phyloP scores from a whole-genome alignment of 2,888 invertebrate species.

The Aphrophora alni region DNA sequence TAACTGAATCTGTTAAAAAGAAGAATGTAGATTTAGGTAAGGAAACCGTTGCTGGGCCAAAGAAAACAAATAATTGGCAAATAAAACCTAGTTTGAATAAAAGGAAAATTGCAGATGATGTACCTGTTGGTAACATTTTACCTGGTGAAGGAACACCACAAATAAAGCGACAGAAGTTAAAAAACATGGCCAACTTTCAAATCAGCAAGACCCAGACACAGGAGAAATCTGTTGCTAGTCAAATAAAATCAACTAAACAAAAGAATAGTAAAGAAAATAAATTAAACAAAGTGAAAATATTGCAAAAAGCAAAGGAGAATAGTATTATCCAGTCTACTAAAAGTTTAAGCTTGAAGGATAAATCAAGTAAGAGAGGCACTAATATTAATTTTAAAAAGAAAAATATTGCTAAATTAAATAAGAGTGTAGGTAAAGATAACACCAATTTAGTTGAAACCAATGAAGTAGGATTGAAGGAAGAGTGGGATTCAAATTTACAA shows the following conservation, averaged over 20 bases:
- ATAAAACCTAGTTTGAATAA: not conserved
- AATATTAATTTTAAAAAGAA: too few relatives aligned
- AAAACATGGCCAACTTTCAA: not conserved
- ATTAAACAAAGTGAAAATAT: not conserved
- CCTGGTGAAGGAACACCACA: not conserved
- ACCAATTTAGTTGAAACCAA: not conserved
- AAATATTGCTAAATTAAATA: too few relatives aligned
- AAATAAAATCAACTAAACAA: not conserved
- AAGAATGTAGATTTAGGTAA: not conserved
- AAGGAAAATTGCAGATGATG: not conserved
- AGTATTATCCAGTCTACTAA: not conserved
- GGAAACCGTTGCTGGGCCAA: not conserved
- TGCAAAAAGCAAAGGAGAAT: not conserved
- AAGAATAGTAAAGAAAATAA: not conserved
- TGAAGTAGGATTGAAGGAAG: constrained; percentile 30
- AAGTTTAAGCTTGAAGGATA: too few relatives aligned
- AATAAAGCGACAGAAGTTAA: not conserved
- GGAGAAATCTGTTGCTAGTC: not conserved
- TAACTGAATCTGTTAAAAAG: not conserved
- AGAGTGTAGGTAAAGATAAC: too few relatives aligned
- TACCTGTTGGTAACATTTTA: too few relatives aligned
- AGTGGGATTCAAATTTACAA: constrained; percentile 24
- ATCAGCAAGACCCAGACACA: not conserved
- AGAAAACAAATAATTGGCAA: not conserved
- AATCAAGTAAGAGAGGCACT: too few relatives aligned